phyloP scores from a whole-genome alignment of 2,797 vertebrate species.

The Eulemur mongoz region DNA sequence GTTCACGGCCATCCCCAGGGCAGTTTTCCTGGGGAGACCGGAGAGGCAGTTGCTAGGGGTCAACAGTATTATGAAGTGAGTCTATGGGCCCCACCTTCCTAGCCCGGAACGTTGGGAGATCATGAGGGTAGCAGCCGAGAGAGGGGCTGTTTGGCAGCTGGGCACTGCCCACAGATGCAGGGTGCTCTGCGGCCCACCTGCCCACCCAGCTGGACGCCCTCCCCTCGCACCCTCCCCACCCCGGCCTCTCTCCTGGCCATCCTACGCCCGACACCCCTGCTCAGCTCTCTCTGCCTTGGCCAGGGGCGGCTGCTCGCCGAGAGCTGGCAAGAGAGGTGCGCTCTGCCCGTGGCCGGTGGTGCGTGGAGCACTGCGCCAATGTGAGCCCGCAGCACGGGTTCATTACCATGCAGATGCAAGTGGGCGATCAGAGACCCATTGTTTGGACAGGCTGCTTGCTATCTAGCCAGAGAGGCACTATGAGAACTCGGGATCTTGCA shows the following conservation, averaged over 20 bases:
- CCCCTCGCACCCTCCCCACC: no score
- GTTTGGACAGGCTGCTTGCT: not conserved
- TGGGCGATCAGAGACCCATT: accelerated
- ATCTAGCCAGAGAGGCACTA: not conserved
- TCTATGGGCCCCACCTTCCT: not conserved
- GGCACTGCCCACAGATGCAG: not conserved
- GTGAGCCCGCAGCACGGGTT: not conserved
- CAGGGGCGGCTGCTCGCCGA: accelerated
- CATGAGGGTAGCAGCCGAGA: not conserved
- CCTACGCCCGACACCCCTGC: accelerated
- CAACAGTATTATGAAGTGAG: accelerated
- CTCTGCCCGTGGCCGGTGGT: accelerated
- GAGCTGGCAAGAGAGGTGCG: not conserved
- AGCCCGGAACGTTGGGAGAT: accelerated
- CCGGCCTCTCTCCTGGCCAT: accelerated
- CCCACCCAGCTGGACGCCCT: not conserved
- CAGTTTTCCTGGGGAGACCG: accelerated
- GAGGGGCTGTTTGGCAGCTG: not conserved
- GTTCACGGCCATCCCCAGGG: accelerated
- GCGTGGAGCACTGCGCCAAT: accelerated
- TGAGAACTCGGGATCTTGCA: not conserved
- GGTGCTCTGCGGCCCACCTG: not conserved
- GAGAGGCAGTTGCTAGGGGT: not conserved
- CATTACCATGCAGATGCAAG: not conserved
- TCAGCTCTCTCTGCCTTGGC: not conserved